Evolutionary conservation across 1,140 invertebrate genomes (phyloP), one percentile per base, ranked within the genome.

Genomic region (Heliconius melpomene): DNA sequence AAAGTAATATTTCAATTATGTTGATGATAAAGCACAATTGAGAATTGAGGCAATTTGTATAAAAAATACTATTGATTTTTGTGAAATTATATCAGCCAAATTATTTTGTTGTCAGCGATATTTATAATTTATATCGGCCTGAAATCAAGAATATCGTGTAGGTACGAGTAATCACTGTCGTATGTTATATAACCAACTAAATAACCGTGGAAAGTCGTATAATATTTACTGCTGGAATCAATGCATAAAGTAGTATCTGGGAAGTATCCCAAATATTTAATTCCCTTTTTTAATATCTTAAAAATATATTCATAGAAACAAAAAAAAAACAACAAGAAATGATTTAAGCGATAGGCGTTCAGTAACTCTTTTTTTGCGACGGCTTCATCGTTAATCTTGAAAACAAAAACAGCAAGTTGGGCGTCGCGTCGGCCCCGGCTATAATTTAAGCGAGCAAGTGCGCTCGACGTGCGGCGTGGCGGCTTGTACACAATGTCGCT

Each of bases 341-440:
- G 78, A 90, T 90, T 91, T 78, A 82, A 87, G 87, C 86, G 90
- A 91, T 91, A 89, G 88, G 88, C 87, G 87, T 90, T 87, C 85
- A 87, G 87, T 90, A 88, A 91, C 91, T 88, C 86, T 84, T 90
- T 91, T 91, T 91, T 90, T 88, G 85, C 13, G 86, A 88, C 86
- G 86, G 83, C 87, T 90, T 93, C 89, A 90, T 91, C 90, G 90
- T 93, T 93, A 93, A 93, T 92, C 91, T 92, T 93, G 82, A 86
- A 89, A 90, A 92, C 87, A 90, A 92, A 92, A 91, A 92, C 87
- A 88, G 87, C 84, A 89, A 91, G 89, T 91, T 88, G 83, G 85
- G 82, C 87, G 40, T 46, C 40, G 89, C 86, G 86, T 91, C 89
- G 88, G 89, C 75, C 82, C 79, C 77, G 84, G 81, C 87, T 85